Base-by-base conservation (phyloP, 1,140 invertebrate genomes). In the Microvelia longipes region DNA sequence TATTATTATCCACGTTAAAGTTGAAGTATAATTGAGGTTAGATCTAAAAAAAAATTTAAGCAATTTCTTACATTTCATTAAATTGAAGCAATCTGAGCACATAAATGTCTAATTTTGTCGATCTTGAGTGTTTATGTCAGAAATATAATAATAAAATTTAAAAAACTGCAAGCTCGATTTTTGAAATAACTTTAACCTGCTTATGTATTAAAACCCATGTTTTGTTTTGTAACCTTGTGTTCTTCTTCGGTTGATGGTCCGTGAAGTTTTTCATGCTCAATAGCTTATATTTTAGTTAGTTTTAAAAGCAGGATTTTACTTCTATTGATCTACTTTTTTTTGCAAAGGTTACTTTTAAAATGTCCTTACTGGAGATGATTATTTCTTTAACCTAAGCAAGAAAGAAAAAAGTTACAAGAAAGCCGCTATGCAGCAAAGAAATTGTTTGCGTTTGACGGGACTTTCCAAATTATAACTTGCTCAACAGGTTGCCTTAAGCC, bases 41-140 rank as follows among this genome's bases (percentile, higher is more conserved):
- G 19, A 50, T 50, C 5, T 11, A 50, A 50, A 5, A 66, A 64
- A n/a, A 66, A 19, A 24, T 28, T 5, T 26, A 11, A 25, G 2
- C 61, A 26, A 69, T 63, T 29, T 26, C 90, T 86, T 86, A 95
- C 91, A 97, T 93, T 77, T 92, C 94, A 80, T 98, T 98, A 80
- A 96, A 97, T 81, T 89, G 92, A 76, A 98, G 92, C 79, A 98
- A 83, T 98, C 96, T 77, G 93, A 88, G 77, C 93, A 96, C 2
- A 88, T 92, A 79, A 98, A 98, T 29, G 93, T 91, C 72, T 94
- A 83, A 74, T 97, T 83, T 96, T 2, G 93, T 96, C 96, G 98
- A 97, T 66, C 70, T 24, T 28, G 35, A 63, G 11, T 13, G 24
- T 27, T 65, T 24, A 24, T 24, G 63, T 65, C 5, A 5, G 35